Conservation (phyloP, 2,113 vertebrate genomes). For the Misgurnus anguillicaudatus region DNA sequence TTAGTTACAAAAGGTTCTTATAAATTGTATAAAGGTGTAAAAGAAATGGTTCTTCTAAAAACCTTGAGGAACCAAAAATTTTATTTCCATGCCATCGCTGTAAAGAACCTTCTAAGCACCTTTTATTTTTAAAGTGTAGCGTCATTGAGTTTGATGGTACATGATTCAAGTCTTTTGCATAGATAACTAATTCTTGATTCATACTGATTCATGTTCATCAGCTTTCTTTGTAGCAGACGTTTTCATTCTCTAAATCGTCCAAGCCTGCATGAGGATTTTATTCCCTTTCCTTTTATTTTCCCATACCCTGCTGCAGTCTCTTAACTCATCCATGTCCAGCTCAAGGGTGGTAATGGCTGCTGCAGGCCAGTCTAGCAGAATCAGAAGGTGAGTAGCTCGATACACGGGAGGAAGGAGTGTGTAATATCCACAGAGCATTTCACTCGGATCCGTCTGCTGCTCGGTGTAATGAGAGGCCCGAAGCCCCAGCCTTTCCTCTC, state of each 20-base stretch:
- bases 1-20: too few relatives aligned
- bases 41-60: too few relatives aligned
- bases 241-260: neutral
- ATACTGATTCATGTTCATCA: neutral
- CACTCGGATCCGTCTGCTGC: conserved; percentile 30
- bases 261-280: neutral
- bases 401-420: conserved; percentile 37
- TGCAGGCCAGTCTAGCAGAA: conserved; percentile 29
- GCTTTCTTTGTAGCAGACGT: neutral
- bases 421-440: conserved; percentile 42
- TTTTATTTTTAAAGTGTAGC: too few relatives aligned
- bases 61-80: too few relatives aligned
- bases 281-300: neutral
- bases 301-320: neutral
- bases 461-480: conserved; percentile 54
- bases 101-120: too few relatives aligned
- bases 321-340: conserved; percentile 31
- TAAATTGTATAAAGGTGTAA: too few relatives aligned
- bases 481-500: conserved; percentile 48
- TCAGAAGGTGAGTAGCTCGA: conserved; percentile 34
- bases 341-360: conserved; percentile 33
- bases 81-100: too few relatives aligned
- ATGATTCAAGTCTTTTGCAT: too few relatives aligned
- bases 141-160: too few relatives aligned
- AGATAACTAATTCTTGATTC: too few relatives aligned